A percentile compares a stretch with the other conserved stretches of the same genome.
phyloP scores from a whole-genome alignment of 2,888 invertebrate species.

The Nematopogon swammerdamellus region DNA sequence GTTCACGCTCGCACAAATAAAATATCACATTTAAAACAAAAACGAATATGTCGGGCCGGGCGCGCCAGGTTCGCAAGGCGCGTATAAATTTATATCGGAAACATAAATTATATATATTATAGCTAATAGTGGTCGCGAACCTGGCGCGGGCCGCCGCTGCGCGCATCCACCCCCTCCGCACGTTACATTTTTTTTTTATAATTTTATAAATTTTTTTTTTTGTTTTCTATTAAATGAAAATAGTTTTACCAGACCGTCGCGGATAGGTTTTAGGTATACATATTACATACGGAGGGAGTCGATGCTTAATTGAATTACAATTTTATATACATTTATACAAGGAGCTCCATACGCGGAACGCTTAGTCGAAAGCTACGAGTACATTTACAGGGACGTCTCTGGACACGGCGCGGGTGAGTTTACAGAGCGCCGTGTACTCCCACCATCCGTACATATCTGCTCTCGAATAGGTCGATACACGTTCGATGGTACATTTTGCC shows the following conservation, averaged over 20 bases:
- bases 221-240: not conserved
- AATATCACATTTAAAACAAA: not conserved
- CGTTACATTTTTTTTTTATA: not conserved
- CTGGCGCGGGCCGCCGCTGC: not conserved
- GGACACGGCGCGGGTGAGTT: too few species aligned
- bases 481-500: too few species aligned
- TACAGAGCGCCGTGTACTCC: too few species aligned
- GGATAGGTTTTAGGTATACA: too few species aligned
- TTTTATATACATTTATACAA: not conserved
- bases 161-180: not conserved
- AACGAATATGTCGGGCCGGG: not conserved
- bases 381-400: too few species aligned
- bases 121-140: not conserved
- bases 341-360: not conserved
- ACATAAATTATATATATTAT: not conserved
- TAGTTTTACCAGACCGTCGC: not conserved
- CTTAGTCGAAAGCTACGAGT: too few species aligned
- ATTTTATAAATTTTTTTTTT: not conserved
- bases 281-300: not conserved
- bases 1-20: not conserved
- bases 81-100: not conserved
- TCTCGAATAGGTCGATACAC: too few species aligned
- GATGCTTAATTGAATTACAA: not conserved
- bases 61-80: not conserved
- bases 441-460: too few species aligned